Evolutionary conservation across 2,113 vertebrate species (phyloP).

Genomic region (Halichoeres trimaculatus): DNA sequence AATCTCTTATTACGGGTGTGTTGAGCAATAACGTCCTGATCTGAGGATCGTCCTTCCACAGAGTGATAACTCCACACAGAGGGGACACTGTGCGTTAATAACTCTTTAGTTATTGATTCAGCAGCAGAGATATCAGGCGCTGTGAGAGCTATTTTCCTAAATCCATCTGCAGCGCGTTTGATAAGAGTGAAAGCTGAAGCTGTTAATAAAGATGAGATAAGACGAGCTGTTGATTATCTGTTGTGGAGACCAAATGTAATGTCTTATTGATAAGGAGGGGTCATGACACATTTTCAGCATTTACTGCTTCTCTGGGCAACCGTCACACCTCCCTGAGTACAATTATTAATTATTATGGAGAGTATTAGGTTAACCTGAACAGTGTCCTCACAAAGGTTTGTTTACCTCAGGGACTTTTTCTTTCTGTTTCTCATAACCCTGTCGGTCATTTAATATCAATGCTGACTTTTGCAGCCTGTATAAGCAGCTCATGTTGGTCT

Average conservation of each 20-base stretch:
- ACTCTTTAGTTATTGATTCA: conserved; percentile 2
- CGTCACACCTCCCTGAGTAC: background rate
- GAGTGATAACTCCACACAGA: background rate
- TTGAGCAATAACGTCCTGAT: conserved; percentile 51
- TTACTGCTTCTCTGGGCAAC: conserved; percentile 54
- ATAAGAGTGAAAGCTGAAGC: conserved; percentile 28
- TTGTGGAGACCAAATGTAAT: conserved; percentile 52
- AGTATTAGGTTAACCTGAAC: background rate
- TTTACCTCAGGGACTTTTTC: too few relatives aligned
- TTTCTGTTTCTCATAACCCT: too few relatives aligned
- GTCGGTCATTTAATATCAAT: too few relatives aligned
- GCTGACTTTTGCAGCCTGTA: too few relatives aligned
- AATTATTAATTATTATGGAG: background rate
- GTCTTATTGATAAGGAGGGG: conserved; percentile 66
- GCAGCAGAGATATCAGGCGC: conserved; percentile 9
- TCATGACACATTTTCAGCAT: conserved; percentile 45
- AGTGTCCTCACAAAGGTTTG: background rate
- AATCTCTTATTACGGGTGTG: conserved; percentile 44
- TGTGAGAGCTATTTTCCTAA: conserved; percentile 39
- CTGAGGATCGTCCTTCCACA: background rate
- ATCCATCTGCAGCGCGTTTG: conserved; percentile 31
- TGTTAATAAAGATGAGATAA: conserved; percentile 72
- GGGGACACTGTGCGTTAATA: conserved; percentile 5
- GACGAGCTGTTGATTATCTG: conserved; percentile 50
- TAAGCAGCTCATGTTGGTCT: too few relatives aligned